These are phyloP conservation scores for Drosophila repletoides DNA, from an alignment of 1,140 invertebrate genomes.

Conservation along the genomic window DNA sequence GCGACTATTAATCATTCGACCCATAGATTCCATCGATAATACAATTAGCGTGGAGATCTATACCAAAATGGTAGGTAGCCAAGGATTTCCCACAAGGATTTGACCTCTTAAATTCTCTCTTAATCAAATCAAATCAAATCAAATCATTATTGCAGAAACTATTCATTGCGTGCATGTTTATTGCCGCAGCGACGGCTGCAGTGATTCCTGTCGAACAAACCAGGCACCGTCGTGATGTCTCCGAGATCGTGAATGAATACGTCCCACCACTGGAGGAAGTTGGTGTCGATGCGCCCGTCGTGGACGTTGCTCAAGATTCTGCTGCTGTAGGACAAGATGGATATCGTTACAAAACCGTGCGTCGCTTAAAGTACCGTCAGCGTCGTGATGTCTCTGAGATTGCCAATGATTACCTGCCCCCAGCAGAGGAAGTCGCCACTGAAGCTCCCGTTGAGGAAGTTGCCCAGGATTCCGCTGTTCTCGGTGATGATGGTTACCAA, in stretches of 20 bases:
- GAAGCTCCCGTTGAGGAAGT: conserved; percentile 29
- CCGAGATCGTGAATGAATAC: conserved; percentile 65
- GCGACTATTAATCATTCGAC: conserved; percentile 80
- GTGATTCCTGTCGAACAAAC: conserved; percentile 78
- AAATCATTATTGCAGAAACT: conserved; percentile 60
- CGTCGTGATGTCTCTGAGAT: conserved; percentile 63
- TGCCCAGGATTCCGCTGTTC: conserved; percentile 30
- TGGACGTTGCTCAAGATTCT: conserved; percentile 49
- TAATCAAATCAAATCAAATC: neutral
- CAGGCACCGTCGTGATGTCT: conserved; percentile 76
- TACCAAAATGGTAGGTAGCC: conserved; percentile 66
- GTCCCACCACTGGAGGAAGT: conserved; percentile 61
- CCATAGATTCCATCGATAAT: conserved; percentile 74
- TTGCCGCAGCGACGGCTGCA: conserved; percentile 79
- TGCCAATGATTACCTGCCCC: conserved; percentile 52
- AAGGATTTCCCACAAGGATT: conserved; percentile 19
- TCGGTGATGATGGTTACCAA: conserved; percentile 49
- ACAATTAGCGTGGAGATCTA: conserved; percentile 76
- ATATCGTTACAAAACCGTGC: conserved; percentile 56
- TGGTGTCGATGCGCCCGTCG: conserved; percentile 27
- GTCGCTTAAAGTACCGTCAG: conserved; percentile 47
- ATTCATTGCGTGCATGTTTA: conserved; percentile 71
- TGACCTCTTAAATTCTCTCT: neutral
- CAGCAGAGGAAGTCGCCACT: conserved; percentile 21
- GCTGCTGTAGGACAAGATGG: conserved; percentile 47